phyloP scores from a whole-genome alignment of 2,113 vertebrate genomes.

The Microcebus griseorufus region DNA sequence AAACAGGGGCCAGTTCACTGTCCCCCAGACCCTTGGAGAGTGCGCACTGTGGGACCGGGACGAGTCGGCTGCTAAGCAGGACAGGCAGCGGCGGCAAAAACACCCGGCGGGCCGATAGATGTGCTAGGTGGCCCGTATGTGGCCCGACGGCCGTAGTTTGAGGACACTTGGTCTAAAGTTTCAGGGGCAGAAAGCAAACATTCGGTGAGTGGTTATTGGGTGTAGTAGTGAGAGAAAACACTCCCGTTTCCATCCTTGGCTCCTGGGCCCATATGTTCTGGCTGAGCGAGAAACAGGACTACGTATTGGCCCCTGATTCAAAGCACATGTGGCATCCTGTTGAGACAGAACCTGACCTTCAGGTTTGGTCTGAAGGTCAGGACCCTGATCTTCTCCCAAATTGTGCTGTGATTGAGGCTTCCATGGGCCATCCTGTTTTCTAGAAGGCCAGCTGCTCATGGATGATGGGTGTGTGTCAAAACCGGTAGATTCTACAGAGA shows the following conservation, averaged over 20 bases:
- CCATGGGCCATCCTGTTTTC: neutral
- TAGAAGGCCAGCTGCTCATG: neutral
- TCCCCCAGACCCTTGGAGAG: too few relatives aligned
- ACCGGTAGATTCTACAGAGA: neutral
- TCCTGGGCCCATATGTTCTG: neutral
- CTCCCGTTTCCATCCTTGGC: neutral
- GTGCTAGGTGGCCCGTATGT: too few relatives aligned
- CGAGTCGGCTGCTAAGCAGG: too few relatives aligned
- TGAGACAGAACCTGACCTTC: neutral
- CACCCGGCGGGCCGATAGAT: too few relatives aligned
- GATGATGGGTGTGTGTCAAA: neutral
- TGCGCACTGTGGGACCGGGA: too few relatives aligned
- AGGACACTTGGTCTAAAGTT: neutral
- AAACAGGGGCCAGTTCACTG: too few relatives aligned
- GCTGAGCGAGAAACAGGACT: neutral
- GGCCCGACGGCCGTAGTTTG: rapidly evolving
- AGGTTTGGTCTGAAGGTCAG: too few relatives aligned
- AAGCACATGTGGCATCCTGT: neutral
- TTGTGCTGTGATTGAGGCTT: neutral
- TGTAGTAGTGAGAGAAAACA: neutral
- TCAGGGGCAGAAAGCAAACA: neutral
- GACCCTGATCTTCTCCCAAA: neutral
- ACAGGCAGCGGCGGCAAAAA: too few relatives aligned
- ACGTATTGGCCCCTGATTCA: neutral
- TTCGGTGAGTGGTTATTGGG: too few relatives aligned